A percentile compares a stretch with the other conserved stretches of the same genome.
Conservation (phyloP, 2,797 vertebrate species). For the Oophaga sylvatica region DNA sequence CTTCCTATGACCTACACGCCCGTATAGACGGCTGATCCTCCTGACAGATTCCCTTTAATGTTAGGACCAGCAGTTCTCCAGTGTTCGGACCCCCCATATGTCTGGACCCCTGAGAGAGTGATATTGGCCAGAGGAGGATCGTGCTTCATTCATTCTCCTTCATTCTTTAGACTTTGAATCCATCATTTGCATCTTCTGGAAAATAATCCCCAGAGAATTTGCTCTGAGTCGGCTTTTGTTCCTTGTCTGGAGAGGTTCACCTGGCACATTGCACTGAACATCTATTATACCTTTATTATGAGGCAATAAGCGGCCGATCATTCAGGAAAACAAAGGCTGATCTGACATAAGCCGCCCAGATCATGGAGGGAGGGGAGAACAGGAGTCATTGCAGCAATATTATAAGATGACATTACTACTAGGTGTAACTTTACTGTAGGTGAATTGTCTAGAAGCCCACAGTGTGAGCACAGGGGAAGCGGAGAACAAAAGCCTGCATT, state of each 20-base stretch:
- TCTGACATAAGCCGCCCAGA: background rate
- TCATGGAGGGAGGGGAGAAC: background rate
- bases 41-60: too few relatives aligned
- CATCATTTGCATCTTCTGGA: background rate
- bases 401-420: background rate
- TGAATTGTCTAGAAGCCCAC: background rate
- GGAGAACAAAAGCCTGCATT: slow-evolving; percentile 29
- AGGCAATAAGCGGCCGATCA: background rate
- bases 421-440: background rate
- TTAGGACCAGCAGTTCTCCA: too few relatives aligned
- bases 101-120: too few relatives aligned
- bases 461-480: background rate
- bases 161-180: background rate
- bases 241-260: background rate
- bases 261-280: background rate
- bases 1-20: too few relatives aligned
- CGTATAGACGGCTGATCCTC: too few relatives aligned
- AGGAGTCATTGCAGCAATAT: slow-evolving; percentile 1
- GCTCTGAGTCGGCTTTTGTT: background rate
- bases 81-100: too few relatives aligned
- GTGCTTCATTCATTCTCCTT: too few relatives aligned
- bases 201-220: background rate
- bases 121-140: too few relatives aligned
- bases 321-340: slow-evolving; percentile 39
- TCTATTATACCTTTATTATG: background rate